These are phyloP conservation scores for Ictidomys tridecemlineatus DNA, from an alignment of 2,113 vertebrate genomes.

Conservation along the genomic window DNA sequence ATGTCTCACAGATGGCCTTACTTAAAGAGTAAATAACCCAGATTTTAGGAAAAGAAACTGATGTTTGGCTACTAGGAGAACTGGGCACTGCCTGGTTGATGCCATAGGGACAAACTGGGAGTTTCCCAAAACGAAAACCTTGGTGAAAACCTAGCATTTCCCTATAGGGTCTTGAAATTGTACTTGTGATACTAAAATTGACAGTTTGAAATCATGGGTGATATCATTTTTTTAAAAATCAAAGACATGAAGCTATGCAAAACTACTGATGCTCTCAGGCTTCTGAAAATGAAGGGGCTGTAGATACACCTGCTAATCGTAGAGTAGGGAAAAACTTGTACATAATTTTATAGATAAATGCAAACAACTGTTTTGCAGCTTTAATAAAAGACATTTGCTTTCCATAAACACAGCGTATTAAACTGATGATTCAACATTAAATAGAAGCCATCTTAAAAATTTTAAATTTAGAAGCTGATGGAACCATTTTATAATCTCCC, in stretches of 20 bases:
- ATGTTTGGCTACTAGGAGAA: conserved; percentile 20
- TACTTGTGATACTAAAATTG: background rate
- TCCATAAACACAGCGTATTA: background rate
- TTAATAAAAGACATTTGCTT: background rate
- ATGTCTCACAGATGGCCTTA: conserved; percentile 64
- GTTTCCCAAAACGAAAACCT: background rate
- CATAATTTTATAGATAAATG: conserved; percentile 48
- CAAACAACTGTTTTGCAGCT: conserved; percentile 27
- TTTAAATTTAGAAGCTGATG: background rate
- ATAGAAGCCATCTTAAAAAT: background rate
- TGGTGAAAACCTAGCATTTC: conserved; percentile 12
- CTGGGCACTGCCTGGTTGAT: background rate
- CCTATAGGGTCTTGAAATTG: conserved; percentile 32
- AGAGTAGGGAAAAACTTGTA: background rate
- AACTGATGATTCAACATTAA: background rate
- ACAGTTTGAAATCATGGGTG: conserved; percentile 13
- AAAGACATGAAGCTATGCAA: background rate
- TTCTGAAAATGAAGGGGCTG: conserved; percentile 13
- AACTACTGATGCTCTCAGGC: background rate
- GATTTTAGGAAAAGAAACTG: conserved; percentile 60
- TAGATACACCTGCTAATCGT: background rate
- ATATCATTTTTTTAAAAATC: background rate
- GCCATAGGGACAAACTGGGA: background rate
- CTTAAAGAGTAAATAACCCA: conserved; percentile 62
- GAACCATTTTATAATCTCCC: background rate